These are phyloP conservation scores for Pollenia amentaria DNA, from an alignment of 2,888 invertebrate species.

Conservation along the genomic window DNA sequence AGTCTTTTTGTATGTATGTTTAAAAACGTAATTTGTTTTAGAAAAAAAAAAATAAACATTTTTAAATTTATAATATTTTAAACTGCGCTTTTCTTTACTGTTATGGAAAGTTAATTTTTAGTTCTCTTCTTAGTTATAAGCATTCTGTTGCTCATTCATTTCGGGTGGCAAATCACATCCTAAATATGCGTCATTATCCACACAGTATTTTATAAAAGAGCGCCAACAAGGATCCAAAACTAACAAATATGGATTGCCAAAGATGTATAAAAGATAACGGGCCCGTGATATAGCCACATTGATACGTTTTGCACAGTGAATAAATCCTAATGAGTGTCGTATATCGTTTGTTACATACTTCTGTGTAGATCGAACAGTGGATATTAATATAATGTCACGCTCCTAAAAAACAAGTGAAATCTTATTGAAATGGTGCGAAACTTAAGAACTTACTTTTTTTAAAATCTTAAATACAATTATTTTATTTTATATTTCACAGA, in stretches of 20 bases:
- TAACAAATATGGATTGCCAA: slow-evolving; percentile 93
- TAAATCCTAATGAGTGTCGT: slow-evolving; percentile 88
- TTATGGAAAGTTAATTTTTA: not conserved
- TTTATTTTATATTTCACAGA: no score
- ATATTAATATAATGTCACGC: slow-evolving; percentile 88
- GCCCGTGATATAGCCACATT: slow-evolving; percentile 96
- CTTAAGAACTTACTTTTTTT: not conserved
- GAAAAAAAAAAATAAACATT: slow-evolving; percentile 31
- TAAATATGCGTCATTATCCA: slow-evolving; percentile 87
- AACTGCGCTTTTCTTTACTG: not conserved
- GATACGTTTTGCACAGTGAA: slow-evolving; percentile 90
- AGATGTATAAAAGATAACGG: slow-evolving; percentile 89
- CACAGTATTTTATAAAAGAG: slow-evolving; percentile 87
- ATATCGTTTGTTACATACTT: slow-evolving; percentile 84
- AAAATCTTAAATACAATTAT: no score
- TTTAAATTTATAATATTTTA: slow-evolving; percentile 6
- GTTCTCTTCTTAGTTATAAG: not conserved
- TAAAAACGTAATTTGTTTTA: slow-evolving; percentile 46
- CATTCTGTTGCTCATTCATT: slow-evolving; percentile 57
- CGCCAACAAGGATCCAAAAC: slow-evolving; percentile 89
- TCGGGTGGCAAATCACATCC: slow-evolving; percentile 88
- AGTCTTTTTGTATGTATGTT: slow-evolving; percentile 46
- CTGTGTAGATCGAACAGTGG: slow-evolving; percentile 87
- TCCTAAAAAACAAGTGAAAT: slow-evolving; percentile 77
- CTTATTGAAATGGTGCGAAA: not conserved